Base-by-base conservation (phyloP, 2,113 vertebrate species). In the Struthidea cinerea region DNA sequence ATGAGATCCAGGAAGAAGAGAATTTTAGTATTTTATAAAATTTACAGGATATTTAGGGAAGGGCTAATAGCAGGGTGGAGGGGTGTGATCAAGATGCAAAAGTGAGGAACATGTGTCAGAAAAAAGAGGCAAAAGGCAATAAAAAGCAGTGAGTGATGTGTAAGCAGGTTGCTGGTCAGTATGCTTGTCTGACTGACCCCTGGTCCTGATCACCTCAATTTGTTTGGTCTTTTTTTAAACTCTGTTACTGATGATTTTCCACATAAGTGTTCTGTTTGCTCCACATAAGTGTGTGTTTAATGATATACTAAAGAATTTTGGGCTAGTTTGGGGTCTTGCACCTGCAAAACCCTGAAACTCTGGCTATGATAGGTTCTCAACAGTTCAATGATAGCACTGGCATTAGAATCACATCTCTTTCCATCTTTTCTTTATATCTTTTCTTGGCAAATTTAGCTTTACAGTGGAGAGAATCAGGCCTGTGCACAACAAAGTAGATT, bases 41-140 rank as follows among this genome's bases (percentile, higher is more conserved):
- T 10, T n/a, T 79, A 32, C 9, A 59, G 7, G 6, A 30, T 44
- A 20, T 27, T 65, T 84, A 61, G 11, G 39, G 20, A 55, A 84
- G 20, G 24, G 26, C 5, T n/a, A 65, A 27, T 13, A 7, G 13
- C 1, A 5, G 7, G 26, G 4, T 5, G n/a, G 4, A 19, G 23
- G 7, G 4, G 15, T 0, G 2, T 5, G 41, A 12, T 42, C 44
- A 46, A 52, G 16, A 7, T 41, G 10, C 16, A 41, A 50, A 35
- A 35, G 6, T 16, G 11, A 60, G 18, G 24, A 85, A 33, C 2
- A 5, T 6, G 4, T 9, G 3, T 57, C 30, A 32, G 17, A 44
- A 65, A 65, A 57, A 32, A 59, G 19, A 64, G 1, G 11, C 9
- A 84, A 78, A 84, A 52, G 14, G 7, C 6, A 23, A 27, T 60